Conservation (phyloP, 2,888 invertebrate genomes). For the Oscheius onirici region DNA sequence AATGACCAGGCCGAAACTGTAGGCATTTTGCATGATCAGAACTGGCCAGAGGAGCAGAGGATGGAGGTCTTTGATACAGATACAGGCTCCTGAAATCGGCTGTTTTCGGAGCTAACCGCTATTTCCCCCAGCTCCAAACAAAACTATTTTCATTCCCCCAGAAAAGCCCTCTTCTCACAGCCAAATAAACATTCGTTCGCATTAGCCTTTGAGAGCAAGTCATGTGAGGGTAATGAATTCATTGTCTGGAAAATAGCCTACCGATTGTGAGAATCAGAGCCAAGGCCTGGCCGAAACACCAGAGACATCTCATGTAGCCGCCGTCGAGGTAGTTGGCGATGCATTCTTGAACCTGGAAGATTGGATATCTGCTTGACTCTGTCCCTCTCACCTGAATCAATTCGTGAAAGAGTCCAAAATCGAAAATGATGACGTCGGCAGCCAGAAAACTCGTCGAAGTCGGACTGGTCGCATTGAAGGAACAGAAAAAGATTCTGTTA, state of each 20-base stretch:
- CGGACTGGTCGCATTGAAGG: conserved; percentile 56
- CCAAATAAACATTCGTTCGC: too few species aligned
- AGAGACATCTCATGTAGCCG: conserved; percentile 63
- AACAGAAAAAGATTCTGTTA: conserved; percentile 58
- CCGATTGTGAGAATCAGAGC: conserved; percentile 48
- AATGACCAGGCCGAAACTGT: conserved; percentile 66
- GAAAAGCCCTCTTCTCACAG: too few species aligned
- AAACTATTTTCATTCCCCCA: too few species aligned
- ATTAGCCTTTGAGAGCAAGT: not conserved
- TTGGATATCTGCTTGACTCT: not conserved
- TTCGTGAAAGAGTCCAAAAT: conserved; percentile 64
- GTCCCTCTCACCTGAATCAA: conserved; percentile 55
- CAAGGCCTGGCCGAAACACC: conserved; percentile 61
- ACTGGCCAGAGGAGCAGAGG: conserved; percentile 62
- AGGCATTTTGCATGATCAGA: conserved; percentile 63
- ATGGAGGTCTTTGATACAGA: conserved; percentile 53
- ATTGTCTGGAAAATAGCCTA: conserved; percentile 9
- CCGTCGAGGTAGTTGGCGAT: conserved; percentile 68
- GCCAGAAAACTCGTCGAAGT: conserved; percentile 54
- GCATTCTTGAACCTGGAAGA: conserved; percentile 65
- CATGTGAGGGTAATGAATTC: not conserved
- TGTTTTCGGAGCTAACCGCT: too few species aligned
- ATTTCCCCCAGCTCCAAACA: too few species aligned
- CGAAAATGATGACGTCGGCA: conserved; percentile 64
- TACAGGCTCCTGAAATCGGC: conserved; percentile 41